Evolutionary conservation across 2,888 invertebrate genomes (phyloP).

Genomic region (Halocaridina rubra): DNA sequence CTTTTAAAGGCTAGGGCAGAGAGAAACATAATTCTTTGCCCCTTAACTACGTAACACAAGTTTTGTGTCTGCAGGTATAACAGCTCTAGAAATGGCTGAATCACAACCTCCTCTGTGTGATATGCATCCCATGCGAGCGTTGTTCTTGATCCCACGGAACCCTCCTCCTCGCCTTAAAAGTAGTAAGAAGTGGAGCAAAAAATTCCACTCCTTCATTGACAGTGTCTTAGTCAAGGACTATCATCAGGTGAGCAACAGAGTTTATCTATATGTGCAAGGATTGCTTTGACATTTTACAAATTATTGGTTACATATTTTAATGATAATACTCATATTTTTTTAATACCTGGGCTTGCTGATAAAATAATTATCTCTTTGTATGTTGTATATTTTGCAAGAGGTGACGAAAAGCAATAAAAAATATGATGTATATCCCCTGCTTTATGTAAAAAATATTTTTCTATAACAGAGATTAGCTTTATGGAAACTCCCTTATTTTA

Average conservation of each 20-base stretch:
- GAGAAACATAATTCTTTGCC: too few relatives aligned
- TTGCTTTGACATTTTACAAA: neutral
- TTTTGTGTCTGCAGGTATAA: slow-evolving; percentile 78
- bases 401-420: too few relatives aligned
- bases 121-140: slow-evolving; percentile 98
- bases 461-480: too few relatives aligned
- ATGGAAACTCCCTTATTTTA: too few relatives aligned
- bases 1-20: too few relatives aligned
- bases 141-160: slow-evolving; percentile 98
- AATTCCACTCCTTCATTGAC: slow-evolving; percentile 98
- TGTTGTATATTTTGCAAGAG: neutral
- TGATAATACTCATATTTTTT: too few relatives aligned
- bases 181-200: slow-evolving; percentile 97
- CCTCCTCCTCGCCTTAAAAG: slow-evolving; percentile 94
- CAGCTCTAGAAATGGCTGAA: slow-evolving; percentile 99
- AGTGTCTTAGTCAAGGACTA: slow-evolving; percentile 95
- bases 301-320: too few relatives aligned
- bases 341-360: too few relatives aligned
- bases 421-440: too few relatives aligned
- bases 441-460: too few relatives aligned
- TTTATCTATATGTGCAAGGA: neutral
- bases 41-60: too few relatives aligned
- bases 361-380: neutral
- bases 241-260: slow-evolving; percentile 46
- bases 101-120: slow-evolving; percentile 99